phyloP scores from a whole-genome alignment of 2,797 vertebrate species.

The Knipowitschia caucasica region DNA sequence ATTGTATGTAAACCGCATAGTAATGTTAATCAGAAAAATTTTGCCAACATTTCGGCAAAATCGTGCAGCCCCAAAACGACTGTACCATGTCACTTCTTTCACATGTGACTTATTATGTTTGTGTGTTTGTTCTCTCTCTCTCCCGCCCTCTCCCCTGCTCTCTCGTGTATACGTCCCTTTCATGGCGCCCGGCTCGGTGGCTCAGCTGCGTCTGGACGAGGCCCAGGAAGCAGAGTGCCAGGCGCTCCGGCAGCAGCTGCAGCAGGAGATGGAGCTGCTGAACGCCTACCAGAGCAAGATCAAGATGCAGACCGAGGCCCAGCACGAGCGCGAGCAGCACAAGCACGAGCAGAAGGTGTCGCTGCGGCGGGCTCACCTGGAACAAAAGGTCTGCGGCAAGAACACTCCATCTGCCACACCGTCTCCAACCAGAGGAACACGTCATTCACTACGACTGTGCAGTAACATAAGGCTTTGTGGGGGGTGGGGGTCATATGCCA shows the following conservation, averaged over 20 bases:
- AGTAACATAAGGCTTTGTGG: no score
- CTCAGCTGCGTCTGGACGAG: conserved; percentile 95
- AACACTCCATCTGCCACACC: not conserved
- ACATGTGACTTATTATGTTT: not conserved
- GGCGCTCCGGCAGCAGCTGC: conserved; percentile 96
- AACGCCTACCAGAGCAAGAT: conserved; percentile 99
- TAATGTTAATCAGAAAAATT: no score
- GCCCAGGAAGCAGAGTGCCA: conserved; percentile 99
- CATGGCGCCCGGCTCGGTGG: conserved; percentile 34
- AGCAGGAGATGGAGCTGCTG: conserved; percentile 99
- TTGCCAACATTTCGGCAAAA: no score
- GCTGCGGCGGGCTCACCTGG: conserved; percentile 92
- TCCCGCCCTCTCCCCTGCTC: conserved; percentile 13
- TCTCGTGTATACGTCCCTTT: conserved; percentile 26
- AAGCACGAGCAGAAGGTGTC: conserved; percentile 98
- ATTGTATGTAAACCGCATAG: no score
- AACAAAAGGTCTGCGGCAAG: conserved; percentile 83
- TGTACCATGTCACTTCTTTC: conserved; percentile 1
- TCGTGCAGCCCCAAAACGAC: no score
- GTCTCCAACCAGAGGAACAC: not conserved
- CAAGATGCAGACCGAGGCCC: conserved; percentile 99
- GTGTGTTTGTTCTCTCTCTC: conserved; percentile 10
- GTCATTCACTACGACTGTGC: not conserved
- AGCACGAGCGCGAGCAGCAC: conserved; percentile 96
- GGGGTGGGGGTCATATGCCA: no score